Evolutionary conservation across 2,113 vertebrate genomes (phyloP).

Genomic region (zebrafish (Danio rerio)): GRCz12tu NC_133195.1:36935501-36936000

Average conservation of each 20-base stretch:
- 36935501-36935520: no score
- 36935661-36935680: conserved; percentile 93
- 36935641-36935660: conserved; percentile 91
- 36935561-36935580: background rate
- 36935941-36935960: conserved; percentile 77
- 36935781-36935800: conserved; percentile 95
- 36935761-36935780: conserved; percentile 95
- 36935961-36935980: conserved; percentile 82
- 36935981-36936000: conserved; percentile 86
- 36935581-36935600: background rate
- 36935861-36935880: background rate
- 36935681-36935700: conserved; percentile 88
- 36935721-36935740: conserved; percentile 93
- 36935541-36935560: no score
- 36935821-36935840: conserved; percentile 20
- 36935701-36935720: conserved; percentile 89
- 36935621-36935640: background rate
- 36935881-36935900: conserved; percentile 75
- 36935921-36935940: conserved; percentile 92
- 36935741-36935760: conserved; percentile 90
- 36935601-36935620: background rate
- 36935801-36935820: conserved; percentile 71
- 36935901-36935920: conserved; percentile 86
- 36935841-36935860: background rate
- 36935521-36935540: no score